Base-by-base conservation (phyloP, 2,113 vertebrate genomes). In the Seriola dumerili region DNA sequence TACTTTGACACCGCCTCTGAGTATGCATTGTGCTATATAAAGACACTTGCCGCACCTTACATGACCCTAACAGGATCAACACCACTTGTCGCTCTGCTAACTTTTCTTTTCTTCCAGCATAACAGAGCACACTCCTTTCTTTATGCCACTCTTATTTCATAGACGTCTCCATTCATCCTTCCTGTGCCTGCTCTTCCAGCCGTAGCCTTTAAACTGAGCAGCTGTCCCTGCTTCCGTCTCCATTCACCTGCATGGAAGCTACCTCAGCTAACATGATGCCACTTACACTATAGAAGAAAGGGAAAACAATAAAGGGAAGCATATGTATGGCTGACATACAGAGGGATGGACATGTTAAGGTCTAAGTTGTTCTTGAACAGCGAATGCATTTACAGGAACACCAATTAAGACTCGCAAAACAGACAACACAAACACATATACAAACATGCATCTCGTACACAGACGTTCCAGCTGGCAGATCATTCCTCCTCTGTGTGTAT, bases 401-500 rank as follows among this genome's bases (percentile, higher is more conserved):
- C 38, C 63, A 54, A 85, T 72, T 61, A 57, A 42, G 23, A 29
- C 48, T 77, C 16, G 34, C 29, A 32, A 62, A 67, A 55, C 34
- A 72, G 40, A 55, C 23, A 61, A 69, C 29, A 80, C 32, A 72
- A 65, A 74, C 64, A 77, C 48, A 57, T 80, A 74, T 71, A 83
- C 63, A 85, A 90, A 83, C 62, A 81, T 73, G 64, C 72, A 76
- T 73, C 72, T 48, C 50, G 77, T 42, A 58, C 23, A 23, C 59
- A 79, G 29, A 80, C 70, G 67, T 59, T 82, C 50, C 88, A 92
- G 87, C 83, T 90, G 87, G 89, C 25, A 32, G 63, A 87, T 80
- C 48, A 72, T 38, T 77, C 29, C 61, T 57, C 55, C 54, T 68
- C 34, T 55, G 57, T 63, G 48, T 57, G 80, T 80, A 70, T 68